Evolutionary conservation across 2,888 invertebrate genomes (phyloP).

Genomic region (Teinopalpus imperialis): DNA sequence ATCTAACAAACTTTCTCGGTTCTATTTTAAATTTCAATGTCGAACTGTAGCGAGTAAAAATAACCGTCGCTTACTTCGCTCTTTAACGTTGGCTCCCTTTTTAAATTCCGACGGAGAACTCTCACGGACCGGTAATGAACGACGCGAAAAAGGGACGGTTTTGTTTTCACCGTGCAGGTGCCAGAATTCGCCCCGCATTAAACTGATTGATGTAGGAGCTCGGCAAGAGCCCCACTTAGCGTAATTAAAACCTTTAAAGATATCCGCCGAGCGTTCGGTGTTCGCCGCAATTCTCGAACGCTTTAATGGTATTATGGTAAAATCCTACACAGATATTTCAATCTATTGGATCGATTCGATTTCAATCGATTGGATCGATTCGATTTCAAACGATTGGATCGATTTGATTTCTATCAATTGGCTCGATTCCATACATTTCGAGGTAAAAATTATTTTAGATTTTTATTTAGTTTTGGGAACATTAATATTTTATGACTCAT

Average conservation of each 20-base stretch:
- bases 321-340: background rate
- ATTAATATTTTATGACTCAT: too few relatives aligned
- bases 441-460: too few relatives aligned
- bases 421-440: too few relatives aligned
- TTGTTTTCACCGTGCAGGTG: conserved; percentile 37
- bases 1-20: too few relatives aligned
- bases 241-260: conserved; percentile 75
- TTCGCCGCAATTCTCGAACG: conserved; percentile 43
- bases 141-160: conserved; percentile 43
- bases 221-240: conserved; percentile 56
- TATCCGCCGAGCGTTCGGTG: conserved; percentile 53
- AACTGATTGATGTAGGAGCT: conserved; percentile 63
- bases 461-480: too few relatives aligned
- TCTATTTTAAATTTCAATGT: too few relatives aligned
- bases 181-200: conserved; percentile 49
- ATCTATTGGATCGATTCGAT: too few relatives aligned
- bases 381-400: too few relatives aligned
- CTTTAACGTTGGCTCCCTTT: background rate
- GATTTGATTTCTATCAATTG: too few relatives aligned
- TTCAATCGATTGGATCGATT: too few relatives aligned
- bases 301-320: conserved; percentile 37
- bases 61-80: background rate
- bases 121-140: conserved; percentile 46
- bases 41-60: background rate
- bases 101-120: background rate